phyloP scores from a whole-genome alignment of 2,797 vertebrate species.

The Siniperca undulata region DNA sequence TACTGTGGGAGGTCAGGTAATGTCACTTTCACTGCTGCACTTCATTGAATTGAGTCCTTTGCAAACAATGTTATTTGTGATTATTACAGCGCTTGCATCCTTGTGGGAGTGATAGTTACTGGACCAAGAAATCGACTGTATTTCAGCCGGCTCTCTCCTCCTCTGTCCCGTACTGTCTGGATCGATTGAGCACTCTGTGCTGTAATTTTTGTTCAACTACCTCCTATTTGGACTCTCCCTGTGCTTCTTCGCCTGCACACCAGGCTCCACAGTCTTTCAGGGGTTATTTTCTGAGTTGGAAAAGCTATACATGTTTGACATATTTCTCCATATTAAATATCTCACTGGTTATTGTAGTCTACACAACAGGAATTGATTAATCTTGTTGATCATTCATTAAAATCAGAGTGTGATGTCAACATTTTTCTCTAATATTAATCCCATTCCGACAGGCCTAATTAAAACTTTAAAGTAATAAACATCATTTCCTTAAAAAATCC shows the following conservation, averaged over 20 bases:
- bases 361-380: neutral
- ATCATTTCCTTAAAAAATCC: neutral
- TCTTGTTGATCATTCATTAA: neutral
- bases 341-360: neutral
- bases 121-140: constrained; percentile 40
- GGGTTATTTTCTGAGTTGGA: neutral
- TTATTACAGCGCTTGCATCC: constrained; percentile 31
- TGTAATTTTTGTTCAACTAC: constrained; percentile 48
- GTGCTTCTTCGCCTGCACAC: neutral
- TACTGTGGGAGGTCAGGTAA: constrained; percentile 18
- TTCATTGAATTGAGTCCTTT: constrained; percentile 35
- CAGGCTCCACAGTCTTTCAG: neutral
- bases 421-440: neutral
- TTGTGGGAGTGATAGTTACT: constrained; percentile 33
- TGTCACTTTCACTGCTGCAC: constrained; percentile 34
- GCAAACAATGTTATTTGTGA: constrained; percentile 54
- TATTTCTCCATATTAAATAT: neutral
- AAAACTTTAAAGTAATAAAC: neutral
- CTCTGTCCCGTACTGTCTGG: constrained; percentile 22
- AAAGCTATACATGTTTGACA: neutral
- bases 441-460: neutral
- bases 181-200: constrained; percentile 44
- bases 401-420: neutral
- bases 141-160: constrained; percentile 14
- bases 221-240: constrained; percentile 3